These are phyloP conservation scores for Mus caroli DNA, from an alignment of 2,797 vertebrate genomes.

Conservation along the genomic window DNA sequence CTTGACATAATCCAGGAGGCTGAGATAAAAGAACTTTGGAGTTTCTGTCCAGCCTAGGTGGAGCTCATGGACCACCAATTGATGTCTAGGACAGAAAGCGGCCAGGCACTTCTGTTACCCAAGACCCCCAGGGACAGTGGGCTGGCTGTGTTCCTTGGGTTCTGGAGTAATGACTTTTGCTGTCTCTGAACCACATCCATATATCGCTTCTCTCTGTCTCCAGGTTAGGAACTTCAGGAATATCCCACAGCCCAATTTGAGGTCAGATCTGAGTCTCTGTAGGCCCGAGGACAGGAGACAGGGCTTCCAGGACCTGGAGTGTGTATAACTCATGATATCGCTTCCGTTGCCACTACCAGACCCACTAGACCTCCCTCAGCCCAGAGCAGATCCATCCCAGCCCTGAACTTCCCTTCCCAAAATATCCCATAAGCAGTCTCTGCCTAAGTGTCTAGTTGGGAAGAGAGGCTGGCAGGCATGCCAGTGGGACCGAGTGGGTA, in stretches of 20 bases:
- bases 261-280: neutral
- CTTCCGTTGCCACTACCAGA: neutral
- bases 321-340: neutral
- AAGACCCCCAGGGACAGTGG: neutral
- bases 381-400: neutral
- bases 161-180: neutral
- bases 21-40: neutral
- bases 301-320: neutral
- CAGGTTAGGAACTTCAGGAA: neutral
- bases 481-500: neutral
- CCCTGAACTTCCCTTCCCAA: neutral
- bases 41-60: neutral
- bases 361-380: neutral
- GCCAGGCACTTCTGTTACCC: neutral
- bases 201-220: neutral
- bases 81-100: conserved; percentile 4
- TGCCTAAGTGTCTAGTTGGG: neutral
- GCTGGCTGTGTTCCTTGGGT: neutral
- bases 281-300: neutral
- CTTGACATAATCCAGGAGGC: neutral
- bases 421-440: neutral
- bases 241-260: neutral
- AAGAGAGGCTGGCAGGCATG: neutral
- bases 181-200: neutral
- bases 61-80: neutral